These are phyloP conservation scores for Meandrusa payeni DNA, from an alignment of 2,888 invertebrate species.

Conservation along the genomic window DNA sequence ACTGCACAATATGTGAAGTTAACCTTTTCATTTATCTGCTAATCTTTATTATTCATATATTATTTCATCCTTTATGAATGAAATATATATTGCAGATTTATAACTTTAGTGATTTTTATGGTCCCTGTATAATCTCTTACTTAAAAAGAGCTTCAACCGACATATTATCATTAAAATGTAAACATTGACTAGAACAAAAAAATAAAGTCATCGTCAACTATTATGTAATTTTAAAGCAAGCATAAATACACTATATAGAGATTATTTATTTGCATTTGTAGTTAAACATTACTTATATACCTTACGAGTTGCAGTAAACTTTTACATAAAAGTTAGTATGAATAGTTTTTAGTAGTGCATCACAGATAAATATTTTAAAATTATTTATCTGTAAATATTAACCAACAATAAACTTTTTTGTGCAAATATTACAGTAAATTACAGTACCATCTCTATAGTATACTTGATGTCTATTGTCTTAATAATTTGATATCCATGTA, in stretches of 20 bases:
- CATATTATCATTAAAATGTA: slow-evolving; percentile 1
- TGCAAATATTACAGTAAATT: too few relatives aligned
- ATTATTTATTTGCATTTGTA: too few relatives aligned
- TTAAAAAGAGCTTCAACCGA: not conserved
- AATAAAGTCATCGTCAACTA: not conserved
- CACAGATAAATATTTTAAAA: not conserved
- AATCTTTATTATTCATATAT: not conserved
- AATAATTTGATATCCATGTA: too few relatives aligned
- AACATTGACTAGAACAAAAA: slow-evolving; percentile 20
- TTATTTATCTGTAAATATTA: too few relatives aligned
- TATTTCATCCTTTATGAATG: not conserved
- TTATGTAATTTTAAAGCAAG: too few relatives aligned
- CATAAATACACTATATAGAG: too few relatives aligned
- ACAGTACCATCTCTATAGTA: too few relatives aligned
- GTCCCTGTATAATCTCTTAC: slow-evolving; percentile 27
- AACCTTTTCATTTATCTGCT: not conserved
- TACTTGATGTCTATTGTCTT: too few relatives aligned
- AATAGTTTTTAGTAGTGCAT: not conserved
- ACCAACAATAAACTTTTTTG: too few relatives aligned
- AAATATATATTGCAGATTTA: slow-evolving; percentile 14
- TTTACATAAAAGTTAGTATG: not conserved
- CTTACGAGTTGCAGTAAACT: not conserved
- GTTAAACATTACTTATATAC: too few relatives aligned
- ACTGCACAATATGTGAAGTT: slow-evolving; percentile 8
- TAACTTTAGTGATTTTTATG: slow-evolving; percentile 23